Conservation (phyloP, 2,113 vertebrate genomes). For the Nicator chloris region DNA sequence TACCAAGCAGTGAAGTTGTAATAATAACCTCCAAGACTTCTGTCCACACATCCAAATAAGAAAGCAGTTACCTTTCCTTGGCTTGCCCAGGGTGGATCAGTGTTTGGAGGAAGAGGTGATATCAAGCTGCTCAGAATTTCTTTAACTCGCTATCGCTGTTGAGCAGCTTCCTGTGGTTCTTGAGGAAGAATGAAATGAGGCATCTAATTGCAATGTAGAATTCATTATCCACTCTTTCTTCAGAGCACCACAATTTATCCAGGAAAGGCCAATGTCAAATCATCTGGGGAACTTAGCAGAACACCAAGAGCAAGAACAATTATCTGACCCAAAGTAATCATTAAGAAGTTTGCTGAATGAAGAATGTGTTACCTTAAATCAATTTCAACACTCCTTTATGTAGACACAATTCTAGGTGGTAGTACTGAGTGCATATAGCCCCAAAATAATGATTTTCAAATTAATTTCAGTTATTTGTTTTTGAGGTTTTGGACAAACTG, state of each 20-base stretch:
- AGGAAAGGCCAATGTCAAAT: neutral
- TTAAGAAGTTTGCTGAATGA: neutral
- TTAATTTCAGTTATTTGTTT: neutral
- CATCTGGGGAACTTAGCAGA: neutral
- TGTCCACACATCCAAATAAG: neutral
- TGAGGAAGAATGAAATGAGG: slow-evolving; percentile 12
- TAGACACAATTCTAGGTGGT: neutral
- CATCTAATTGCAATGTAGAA: neutral
- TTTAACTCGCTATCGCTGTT: neutral
- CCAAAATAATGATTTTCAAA: neutral
- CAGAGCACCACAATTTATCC: neutral
- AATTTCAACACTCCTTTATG: neutral
- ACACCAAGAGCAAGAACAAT: neutral
- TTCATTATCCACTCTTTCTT: slow-evolving; percentile 10
- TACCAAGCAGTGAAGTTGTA: neutral
- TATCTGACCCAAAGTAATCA: neutral
- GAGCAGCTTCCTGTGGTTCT: neutral
- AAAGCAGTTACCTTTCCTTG: neutral
- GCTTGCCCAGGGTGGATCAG: neutral
- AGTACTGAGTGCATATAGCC: neutral
- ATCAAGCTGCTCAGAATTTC: neutral
- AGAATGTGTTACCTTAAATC: neutral
- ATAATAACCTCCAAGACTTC: neutral
- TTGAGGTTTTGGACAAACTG: neutral
- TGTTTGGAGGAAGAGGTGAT: neutral